Evolutionary conservation across 2,888 invertebrate genomes (phyloP).

Genomic region (Stenolophus ochropezus): DNA sequence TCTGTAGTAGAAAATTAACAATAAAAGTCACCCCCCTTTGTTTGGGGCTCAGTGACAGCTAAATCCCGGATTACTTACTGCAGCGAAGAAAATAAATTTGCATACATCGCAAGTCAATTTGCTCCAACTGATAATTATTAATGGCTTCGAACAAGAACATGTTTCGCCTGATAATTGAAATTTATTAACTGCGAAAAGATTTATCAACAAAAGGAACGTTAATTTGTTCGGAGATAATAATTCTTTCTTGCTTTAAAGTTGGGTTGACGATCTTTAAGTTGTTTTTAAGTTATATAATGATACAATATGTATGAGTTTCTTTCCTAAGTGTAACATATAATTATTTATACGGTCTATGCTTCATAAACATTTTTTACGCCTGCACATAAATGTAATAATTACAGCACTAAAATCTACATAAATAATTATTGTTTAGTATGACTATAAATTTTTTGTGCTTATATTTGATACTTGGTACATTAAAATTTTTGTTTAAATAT

Average conservation of each 20-base stretch:
- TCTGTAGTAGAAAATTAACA: background rate
- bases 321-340: slow-evolving; percentile 1
- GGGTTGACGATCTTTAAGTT: background rate
- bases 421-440: background rate
- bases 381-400: background rate
- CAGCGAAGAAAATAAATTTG: slow-evolving; percentile 40
- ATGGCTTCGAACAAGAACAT: slow-evolving; percentile 14
- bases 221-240: background rate
- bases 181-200: slow-evolving; percentile 8
- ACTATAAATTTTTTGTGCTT: background rate
- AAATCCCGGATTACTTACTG: slow-evolving; percentile 32
- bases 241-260: background rate
- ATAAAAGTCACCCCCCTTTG: slow-evolving; percentile 6
- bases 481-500: too few species aligned
- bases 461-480: background rate
- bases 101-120: slow-evolving; percentile 13
- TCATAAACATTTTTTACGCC: slow-evolving; percentile 9
- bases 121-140: slow-evolving; percentile 33
- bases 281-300: background rate
- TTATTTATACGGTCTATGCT: slow-evolving; percentile 35
- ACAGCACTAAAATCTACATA: background rate
- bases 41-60: slow-evolving; percentile 17
- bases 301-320: background rate
- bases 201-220: background rate
- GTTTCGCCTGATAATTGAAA: slow-evolving; percentile 29